A percentile compares a stretch with the other conserved stretches of the same genome.
Evolutionary conservation across 2,797 vertebrate species (phyloP).

Genomic region (Pangasius krempfi): DNA sequence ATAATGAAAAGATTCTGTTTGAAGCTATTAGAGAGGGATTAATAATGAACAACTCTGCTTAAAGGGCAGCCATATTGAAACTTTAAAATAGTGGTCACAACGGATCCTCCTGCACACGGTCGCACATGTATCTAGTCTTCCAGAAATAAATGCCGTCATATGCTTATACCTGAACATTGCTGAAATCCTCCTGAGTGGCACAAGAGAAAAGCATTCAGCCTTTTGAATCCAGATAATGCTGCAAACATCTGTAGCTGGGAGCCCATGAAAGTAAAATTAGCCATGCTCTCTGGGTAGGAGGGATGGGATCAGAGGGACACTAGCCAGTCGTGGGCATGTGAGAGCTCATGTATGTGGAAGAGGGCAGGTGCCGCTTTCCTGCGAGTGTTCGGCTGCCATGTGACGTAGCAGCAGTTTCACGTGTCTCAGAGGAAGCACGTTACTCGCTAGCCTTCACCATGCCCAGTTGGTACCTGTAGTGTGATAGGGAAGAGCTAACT

Average conservation of each 20-base stretch:
- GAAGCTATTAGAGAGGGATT: constrained; percentile 41
- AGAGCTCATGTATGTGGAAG: background rate
- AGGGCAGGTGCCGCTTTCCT: background rate
- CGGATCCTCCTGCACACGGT: background rate
- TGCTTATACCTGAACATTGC: background rate
- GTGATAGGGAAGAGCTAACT: background rate
- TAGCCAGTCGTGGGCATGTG: background rate
- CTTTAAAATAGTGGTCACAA: background rate
- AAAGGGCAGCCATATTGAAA: background rate
- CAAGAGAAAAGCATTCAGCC: background rate
- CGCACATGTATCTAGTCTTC: background rate
- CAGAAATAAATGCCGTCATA: background rate
- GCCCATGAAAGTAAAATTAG: background rate
- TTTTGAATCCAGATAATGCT: background rate
- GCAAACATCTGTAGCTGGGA: background rate
- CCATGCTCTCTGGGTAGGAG: background rate
- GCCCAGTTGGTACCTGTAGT: background rate
- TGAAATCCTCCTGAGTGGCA: background rate
- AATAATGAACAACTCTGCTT: constrained; percentile 21
- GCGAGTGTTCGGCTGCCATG: background rate
- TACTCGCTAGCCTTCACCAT: background rate
- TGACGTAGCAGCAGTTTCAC: background rate
- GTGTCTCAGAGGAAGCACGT: background rate
- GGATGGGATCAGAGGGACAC: background rate
- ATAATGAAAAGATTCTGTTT: constrained; percentile 52